phyloP scores from a whole-genome alignment of 2,113 vertebrate species.

The Burhinus bistriatus region DNA sequence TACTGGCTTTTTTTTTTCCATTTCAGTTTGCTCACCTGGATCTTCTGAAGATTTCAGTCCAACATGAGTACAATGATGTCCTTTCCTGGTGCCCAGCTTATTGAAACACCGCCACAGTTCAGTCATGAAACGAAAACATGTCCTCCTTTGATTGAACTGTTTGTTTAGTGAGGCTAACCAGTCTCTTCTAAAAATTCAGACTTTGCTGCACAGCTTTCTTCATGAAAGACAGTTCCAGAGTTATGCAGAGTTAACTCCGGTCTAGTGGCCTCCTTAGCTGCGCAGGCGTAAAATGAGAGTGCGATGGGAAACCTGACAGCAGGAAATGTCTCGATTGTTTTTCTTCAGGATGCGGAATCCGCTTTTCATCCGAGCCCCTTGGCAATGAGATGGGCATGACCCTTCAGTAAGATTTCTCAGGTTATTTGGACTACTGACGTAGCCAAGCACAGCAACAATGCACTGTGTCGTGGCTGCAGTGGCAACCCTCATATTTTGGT shows the following conservation, averaged over 20 bases:
- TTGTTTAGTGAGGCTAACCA: background rate
- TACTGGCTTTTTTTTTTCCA: background rate
- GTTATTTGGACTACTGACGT: background rate
- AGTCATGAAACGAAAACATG: background rate
- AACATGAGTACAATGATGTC: accelerated
- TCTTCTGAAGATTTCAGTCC: background rate
- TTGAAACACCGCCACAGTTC: background rate
- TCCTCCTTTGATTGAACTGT: background rate
- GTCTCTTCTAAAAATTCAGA: background rate
- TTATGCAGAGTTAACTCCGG: background rate
- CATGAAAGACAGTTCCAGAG: background rate
- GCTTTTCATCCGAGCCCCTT: accelerated
- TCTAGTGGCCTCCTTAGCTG: background rate
- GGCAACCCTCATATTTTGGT: background rate
- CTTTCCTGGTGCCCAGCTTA: background rate
- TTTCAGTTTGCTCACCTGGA: background rate
- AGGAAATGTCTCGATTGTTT: background rate
- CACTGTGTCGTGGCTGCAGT: background rate
- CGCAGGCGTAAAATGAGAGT: background rate
- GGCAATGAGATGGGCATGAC: background rate
- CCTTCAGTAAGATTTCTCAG: background rate
- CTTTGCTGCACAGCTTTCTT: background rate
- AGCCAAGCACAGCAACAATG: background rate
- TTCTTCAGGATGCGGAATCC: background rate
- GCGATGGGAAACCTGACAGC: background rate